Percentiles rank a stretch among this genome's conserved stretches.
Conservation (phyloP, 2,888 invertebrate species). For the Poecilus cupreus region DNA sequence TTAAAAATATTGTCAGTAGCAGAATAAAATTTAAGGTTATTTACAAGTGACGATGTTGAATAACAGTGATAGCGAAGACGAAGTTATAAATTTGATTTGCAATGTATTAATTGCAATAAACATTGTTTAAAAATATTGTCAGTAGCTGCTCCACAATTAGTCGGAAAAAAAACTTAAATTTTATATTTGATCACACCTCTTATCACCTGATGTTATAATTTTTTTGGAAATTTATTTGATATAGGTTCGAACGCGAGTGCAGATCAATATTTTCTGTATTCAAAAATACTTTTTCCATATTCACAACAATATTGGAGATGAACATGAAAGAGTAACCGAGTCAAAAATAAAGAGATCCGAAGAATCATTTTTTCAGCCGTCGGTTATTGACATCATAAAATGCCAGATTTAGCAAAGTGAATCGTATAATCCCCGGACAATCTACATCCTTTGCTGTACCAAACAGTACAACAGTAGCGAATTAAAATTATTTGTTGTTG, state of each 20-base stretch:
- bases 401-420: slow-evolving; percentile 84
- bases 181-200: slow-evolving; percentile 80
- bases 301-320: slow-evolving; percentile 93
- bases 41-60: too few relatives aligned
- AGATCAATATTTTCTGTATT: slow-evolving; percentile 84
- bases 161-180: slow-evolving; percentile 86
- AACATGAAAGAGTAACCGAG: slow-evolving; percentile 82
- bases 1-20: slow-evolving; percentile 70
- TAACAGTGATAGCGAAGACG: too few relatives aligned
- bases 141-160: slow-evolving; percentile 95
- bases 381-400: slow-evolving; percentile 78
- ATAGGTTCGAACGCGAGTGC: slow-evolving; percentile 89
- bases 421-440: slow-evolving; percentile 76
- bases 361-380: slow-evolving; percentile 82
- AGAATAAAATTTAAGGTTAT: too few relatives aligned
- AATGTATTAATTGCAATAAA: too few relatives aligned
- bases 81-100: too few relatives aligned
- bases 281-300: slow-evolving; percentile 83
- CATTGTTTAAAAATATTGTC: too few relatives aligned
- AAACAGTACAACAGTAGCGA: slow-evolving; percentile 70
- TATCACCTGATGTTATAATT: slow-evolving; percentile 88
- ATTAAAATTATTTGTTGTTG: slow-evolving; percentile 77
- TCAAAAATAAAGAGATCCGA: slow-evolving; percentile 85
- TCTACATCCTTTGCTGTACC: slow-evolving; percentile 13
- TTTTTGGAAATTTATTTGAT: slow-evolving; percentile 95